Evolutionary conservation across 2,113 vertebrate genomes (phyloP), one percentile per base, ranked within the genome.

Genomic region (Menura novaehollandiae): DNA sequence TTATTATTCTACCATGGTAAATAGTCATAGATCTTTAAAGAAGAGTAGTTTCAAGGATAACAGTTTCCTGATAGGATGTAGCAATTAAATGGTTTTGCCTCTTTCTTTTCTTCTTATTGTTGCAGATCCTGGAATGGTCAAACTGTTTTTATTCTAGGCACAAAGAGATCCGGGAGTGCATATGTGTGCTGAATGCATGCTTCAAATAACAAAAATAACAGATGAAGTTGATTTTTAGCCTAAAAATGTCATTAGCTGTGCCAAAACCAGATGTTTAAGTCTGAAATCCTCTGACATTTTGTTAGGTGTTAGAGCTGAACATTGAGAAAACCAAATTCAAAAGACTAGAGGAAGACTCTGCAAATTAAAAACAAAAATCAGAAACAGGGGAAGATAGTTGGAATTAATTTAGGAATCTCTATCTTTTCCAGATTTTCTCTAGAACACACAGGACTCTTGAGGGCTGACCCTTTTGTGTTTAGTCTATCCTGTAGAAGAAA

Each of bases 281-380:
- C 68, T 94, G 44, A 78, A 88, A 86, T 90, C 68, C 75, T 84
- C 24, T 86, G 78, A 88, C 75, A 78, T 86, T 90, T 90, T 95
- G 56, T 86, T 84, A 96, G 95, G 95, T 96, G 85, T 88, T 92
- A 83, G 72, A 84, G 60, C 35, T 86, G 85, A 94, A 86, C 32
- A 8, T 19, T 91, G 73, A 89, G 63, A 81, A 95, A 92, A 82
- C 3, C 35, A 82, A 87, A 47, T 78, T 92, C 60, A 55, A 55
- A 91, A 86, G 52, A 67, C 58, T 66, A 71, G 49, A 66, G 39
- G 23, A 89, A 18, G 44, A 75, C 56, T 84, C 37, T 47, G 23
- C 21, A 88, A 86, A 86, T 93, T 83, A 74, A 88, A 91, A 93
- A 43, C 62, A 88, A 86, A 88, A 91, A 86, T 67, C 72, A 71